A percentile compares a stretch with the other conserved stretches of the same genome.
These are phyloP conservation scores for Poeciliopsis turrubarensis DNA, from an alignment of 2,113 vertebrate genomes.

Conservation along the genomic window DNA sequence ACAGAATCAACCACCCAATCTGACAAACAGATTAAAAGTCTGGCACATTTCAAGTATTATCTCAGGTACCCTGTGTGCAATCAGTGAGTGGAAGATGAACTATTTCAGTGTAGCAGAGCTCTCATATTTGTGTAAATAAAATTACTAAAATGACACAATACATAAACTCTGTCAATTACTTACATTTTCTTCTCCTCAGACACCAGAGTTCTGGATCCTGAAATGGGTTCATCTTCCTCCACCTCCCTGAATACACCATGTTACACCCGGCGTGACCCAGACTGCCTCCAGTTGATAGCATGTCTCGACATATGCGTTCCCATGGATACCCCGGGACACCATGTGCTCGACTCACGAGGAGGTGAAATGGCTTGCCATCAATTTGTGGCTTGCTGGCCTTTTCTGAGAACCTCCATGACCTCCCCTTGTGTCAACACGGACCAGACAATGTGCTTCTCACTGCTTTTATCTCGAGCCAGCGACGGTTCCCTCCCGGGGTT, in stretches of 20 bases:
- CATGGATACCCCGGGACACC: slow-evolving; percentile 38
- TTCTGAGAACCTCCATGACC: slow-evolving; percentile 12
- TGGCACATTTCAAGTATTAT: not conserved
- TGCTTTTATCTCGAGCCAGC: not conserved
- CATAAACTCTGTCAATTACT: not conserved
- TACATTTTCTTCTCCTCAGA: not conserved
- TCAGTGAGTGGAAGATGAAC: not conserved
- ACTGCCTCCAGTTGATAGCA: slow-evolving; percentile 9
- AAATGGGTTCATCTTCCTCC: slow-evolving; percentile 7
- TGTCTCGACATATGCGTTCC: slow-evolving; percentile 33
- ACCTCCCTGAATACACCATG: not conserved
- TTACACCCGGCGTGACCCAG: slow-evolving; percentile 8
- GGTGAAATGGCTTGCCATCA: slow-evolving; percentile 51
- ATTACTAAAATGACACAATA: not conserved
- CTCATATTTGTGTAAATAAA: not conserved
- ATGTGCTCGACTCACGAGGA: slow-evolving; percentile 27
- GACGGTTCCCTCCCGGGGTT: not conserved
- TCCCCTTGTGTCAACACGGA: slow-evolving; percentile 7
- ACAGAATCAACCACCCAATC: not conserved
- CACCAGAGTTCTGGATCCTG: not conserved
- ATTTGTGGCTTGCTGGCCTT: slow-evolving; percentile 50
- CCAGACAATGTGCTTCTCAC: not conserved
- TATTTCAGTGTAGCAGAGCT: not conserved
- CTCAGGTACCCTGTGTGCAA: not conserved
- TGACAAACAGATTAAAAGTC: not conserved